phyloP scores from a whole-genome alignment of 2,797 vertebrate genomes.

The Eulemur albifrons region DNA sequence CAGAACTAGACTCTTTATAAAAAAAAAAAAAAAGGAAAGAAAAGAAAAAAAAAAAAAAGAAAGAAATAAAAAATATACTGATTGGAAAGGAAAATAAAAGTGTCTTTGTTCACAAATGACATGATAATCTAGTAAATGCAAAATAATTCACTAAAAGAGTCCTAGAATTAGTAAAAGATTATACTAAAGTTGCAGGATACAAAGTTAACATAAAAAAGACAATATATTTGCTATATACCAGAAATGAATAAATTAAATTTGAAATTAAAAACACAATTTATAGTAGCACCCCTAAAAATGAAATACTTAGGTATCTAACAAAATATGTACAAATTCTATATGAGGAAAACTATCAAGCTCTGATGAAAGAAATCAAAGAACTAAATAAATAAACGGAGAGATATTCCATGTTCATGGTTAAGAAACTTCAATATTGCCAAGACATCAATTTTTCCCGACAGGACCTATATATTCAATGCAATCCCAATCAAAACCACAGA shows the following conservation, averaged over 20 bases:
- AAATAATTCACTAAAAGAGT: not conserved
- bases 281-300: not conserved
- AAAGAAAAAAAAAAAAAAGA: rapidly evolving
- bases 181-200: not conserved
- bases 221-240: not conserved
- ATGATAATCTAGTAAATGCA: not conserved
- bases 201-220: not conserved
- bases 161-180: not conserved
- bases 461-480: no score
- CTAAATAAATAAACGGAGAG: not conserved
- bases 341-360: not conserved
- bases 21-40: no score
- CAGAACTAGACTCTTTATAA: no score
- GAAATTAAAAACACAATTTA: not conserved
- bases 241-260: not conserved
- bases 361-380: not conserved
- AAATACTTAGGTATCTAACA: not conserved
- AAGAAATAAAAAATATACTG: not conserved
- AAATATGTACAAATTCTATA: not conserved
- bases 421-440: not conserved
- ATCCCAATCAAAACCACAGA: not conserved
- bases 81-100: not conserved
- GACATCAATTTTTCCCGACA: not conserved
- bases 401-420: not conserved
- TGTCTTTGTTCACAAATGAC: not conserved